Percentiles rank a stretch among this genome's conserved stretches.
These are phyloP conservation scores for Anas platyrhynchos DNA, from an alignment of 2,113 vertebrate genomes.

Conservation along the genomic window DNA sequence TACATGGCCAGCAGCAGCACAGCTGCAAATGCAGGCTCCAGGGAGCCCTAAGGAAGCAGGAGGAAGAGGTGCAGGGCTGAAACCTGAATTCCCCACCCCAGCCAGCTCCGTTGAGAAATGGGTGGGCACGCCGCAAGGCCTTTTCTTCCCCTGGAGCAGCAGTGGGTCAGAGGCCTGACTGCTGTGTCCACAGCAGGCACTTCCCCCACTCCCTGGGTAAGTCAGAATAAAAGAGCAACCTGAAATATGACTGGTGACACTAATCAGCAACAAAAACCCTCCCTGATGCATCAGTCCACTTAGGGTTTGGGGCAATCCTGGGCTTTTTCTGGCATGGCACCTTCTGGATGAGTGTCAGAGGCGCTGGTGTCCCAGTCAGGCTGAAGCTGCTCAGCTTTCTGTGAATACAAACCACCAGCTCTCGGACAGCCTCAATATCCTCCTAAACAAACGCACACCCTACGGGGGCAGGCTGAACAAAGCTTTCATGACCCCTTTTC, in stretches of 20 bases:
- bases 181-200: neutral
- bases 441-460: neutral
- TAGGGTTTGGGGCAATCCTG: neutral
- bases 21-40: accelerated
- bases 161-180: neutral
- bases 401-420: neutral
- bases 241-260: neutral
- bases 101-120: neutral
- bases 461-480: conserved; percentile 17
- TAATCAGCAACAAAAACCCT: neutral
- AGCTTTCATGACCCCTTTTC: conserved; percentile 22
- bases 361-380: neutral
- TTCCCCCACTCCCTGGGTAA: neutral
- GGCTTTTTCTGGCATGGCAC: neutral
- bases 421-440: conserved; percentile 14
- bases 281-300: accelerated
- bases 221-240: neutral
- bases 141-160: neutral
- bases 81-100: neutral
- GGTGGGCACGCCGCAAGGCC: neutral
- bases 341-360: neutral
- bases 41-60: accelerated
- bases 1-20: neutral
- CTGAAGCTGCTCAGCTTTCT: neutral
- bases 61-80: neutral